These are phyloP conservation scores for Drosophila oshimai DNA, from an alignment of 1,140 invertebrate species.

Conservation along the genomic window DNA sequence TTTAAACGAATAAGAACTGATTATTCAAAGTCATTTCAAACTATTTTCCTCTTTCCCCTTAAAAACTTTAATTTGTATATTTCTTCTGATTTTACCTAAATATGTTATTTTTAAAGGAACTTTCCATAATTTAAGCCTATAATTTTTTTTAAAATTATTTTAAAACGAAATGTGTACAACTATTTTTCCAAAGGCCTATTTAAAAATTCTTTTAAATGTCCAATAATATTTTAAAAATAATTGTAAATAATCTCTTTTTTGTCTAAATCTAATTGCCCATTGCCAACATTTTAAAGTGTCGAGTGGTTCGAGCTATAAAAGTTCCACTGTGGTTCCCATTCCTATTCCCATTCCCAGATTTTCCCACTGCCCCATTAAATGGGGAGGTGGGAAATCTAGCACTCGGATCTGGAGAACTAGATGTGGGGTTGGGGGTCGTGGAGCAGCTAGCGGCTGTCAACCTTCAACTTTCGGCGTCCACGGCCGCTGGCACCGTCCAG, in stretches of 20 bases:
- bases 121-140: no score
- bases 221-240: not conserved
- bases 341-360: not conserved
- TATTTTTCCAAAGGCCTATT: no score
- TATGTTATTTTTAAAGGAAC: no score
- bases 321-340: not conserved
- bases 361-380: slow-evolving; percentile 12
- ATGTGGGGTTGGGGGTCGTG: not conserved
- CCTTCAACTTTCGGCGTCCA: slow-evolving; percentile 50
- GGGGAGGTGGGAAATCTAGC: slow-evolving; percentile 23
- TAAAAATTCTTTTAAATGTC: not conserved
- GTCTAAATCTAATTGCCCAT: not conserved
- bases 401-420: not conserved
- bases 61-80: no score
- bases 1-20: no score
- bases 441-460: slow-evolving; percentile 57
- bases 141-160: no score
- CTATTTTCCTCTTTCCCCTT: no score
- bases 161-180: no score
- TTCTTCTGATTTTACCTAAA: no score
- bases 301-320: not conserved
- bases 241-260: not conserved
- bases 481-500: slow-evolving; percentile 46
- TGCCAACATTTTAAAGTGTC: not conserved
- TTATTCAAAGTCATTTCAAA: no score